A percentile compares a stretch with the other conserved stretches of the same genome.
Conservation (phyloP, 1,140 invertebrate genomes). For the Galleria mellonella region DNA sequence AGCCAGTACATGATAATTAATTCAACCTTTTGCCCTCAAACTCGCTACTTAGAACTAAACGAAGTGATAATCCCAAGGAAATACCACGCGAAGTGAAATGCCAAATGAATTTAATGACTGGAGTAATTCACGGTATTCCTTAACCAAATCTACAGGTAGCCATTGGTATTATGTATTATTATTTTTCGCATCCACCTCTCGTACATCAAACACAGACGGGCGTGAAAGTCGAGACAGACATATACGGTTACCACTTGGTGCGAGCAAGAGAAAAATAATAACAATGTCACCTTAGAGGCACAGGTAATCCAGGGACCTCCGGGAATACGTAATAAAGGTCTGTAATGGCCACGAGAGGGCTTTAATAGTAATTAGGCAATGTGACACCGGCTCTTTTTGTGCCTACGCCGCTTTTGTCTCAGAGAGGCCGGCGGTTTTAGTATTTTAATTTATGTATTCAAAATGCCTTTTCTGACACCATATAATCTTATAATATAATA, state of each 20-base stretch:
- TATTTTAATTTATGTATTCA: no score
- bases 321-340: constrained; percentile 25
- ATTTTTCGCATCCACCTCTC: constrained; percentile 3
- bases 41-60: no score
- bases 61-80: no score
- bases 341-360: constrained; percentile 11
- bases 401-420: neutral
- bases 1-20: no score
- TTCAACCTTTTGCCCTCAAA: no score
- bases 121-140: no score
- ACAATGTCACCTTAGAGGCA: constrained; percentile 5
- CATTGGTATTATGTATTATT: constrained; percentile 4
- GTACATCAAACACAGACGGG: constrained; percentile 10
- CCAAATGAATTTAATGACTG: no score
- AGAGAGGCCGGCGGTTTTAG: neutral
- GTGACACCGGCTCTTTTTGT: neutral
- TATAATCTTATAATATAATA: no score
- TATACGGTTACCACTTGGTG: neutral
- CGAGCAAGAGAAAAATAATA: constrained; percentile 4
- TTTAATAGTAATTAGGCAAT: constrained; percentile 19
- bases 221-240: constrained; percentile 3
- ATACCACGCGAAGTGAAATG: no score
- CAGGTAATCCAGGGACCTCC: constrained; percentile 19
- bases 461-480: no score
- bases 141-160: constrained; percentile 14